Percentiles rank a stretch among this genome's conserved stretches.
These are phyloP conservation scores for Bergia sp. DNA, from an alignment of 92 coral and sea anemone genomes.

Conservation along the genomic window DNA sequence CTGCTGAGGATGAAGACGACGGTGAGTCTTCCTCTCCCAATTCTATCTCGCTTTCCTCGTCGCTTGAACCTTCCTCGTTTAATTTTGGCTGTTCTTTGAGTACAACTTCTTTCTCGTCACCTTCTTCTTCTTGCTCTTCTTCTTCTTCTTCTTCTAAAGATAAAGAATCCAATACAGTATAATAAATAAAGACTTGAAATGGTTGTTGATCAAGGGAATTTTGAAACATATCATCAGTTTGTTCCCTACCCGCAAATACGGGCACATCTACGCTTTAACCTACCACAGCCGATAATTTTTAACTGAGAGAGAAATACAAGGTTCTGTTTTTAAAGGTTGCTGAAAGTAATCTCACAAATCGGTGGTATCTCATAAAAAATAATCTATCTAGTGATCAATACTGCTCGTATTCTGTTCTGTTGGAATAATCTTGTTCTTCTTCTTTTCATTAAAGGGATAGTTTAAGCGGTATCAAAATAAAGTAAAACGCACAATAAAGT, in stretches of 20 bases:
- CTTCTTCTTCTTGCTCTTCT: neutral
- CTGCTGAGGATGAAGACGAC: slow-evolving; percentile 79
- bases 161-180: neutral
- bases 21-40: slow-evolving; percentile 61
- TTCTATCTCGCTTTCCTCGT: slow-evolving; percentile 31
- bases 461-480: neutral
- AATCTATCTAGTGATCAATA: neutral
- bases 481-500: neutral
- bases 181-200: neutral
- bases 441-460: neutral
- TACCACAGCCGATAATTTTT: too few species aligned
- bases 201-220: neutral
- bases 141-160: slow-evolving; percentile 17
- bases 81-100: neutral
- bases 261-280: too few species aligned
- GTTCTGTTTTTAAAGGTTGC: neutral
- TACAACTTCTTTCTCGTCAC: neutral
- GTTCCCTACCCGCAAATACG: too few species aligned
- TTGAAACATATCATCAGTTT: neutral
- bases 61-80: slow-evolving; percentile 17
- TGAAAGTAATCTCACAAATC: neutral
- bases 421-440: neutral
- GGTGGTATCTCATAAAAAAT: neutral
- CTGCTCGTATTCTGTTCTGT: too few species aligned
- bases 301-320: neutral